phyloP scores from a whole-genome alignment of 1,140 invertebrate species.

The Archegozetes longisetosus region DNA sequence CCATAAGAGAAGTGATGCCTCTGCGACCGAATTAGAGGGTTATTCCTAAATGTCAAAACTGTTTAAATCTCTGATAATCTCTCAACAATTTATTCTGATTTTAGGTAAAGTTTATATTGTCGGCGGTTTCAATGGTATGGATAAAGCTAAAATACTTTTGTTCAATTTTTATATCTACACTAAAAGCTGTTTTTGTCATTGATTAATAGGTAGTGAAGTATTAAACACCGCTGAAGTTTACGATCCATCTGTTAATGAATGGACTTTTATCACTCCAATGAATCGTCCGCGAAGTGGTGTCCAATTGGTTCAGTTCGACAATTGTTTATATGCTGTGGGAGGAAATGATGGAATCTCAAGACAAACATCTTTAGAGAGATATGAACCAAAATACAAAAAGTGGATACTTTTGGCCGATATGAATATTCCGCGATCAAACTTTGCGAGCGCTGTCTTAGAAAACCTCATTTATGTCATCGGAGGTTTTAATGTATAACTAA shows the following conservation, averaged over 20 bases:
- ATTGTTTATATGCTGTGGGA: conserved; percentile 32
- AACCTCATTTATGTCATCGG: conserved; percentile 52
- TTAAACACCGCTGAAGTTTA: conserved; percentile 69
- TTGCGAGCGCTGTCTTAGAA: conserved; percentile 45
- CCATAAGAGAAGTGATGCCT: conserved; percentile 26
- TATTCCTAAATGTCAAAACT: too few species aligned
- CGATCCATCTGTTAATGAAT: conserved; percentile 61
- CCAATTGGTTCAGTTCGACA: conserved; percentile 37
- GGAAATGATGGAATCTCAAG: conserved; percentile 41
- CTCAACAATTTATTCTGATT: too few species aligned
- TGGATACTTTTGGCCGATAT: conserved; percentile 47
- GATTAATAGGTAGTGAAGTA: conserved; percentile 67
- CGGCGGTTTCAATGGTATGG: not conserved
- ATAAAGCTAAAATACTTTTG: not conserved
- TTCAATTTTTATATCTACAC: conserved; percentile 53
- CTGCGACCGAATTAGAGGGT: conserved; percentile 22
- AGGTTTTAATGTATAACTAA: conserved; percentile 36
- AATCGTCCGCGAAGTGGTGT: conserved; percentile 38
- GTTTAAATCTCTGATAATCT: too few species aligned
- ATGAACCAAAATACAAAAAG: conserved; percentile 37
- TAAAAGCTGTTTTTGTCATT: not conserved
- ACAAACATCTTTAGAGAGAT: conserved; percentile 40
- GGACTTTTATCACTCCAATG: conserved; percentile 60
- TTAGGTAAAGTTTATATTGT: not conserved
- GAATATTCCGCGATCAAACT: conserved; percentile 49